Evolutionary conservation across 2,113 vertebrate genomes (phyloP).

Genomic region (Acanthisitta chloris): DNA sequence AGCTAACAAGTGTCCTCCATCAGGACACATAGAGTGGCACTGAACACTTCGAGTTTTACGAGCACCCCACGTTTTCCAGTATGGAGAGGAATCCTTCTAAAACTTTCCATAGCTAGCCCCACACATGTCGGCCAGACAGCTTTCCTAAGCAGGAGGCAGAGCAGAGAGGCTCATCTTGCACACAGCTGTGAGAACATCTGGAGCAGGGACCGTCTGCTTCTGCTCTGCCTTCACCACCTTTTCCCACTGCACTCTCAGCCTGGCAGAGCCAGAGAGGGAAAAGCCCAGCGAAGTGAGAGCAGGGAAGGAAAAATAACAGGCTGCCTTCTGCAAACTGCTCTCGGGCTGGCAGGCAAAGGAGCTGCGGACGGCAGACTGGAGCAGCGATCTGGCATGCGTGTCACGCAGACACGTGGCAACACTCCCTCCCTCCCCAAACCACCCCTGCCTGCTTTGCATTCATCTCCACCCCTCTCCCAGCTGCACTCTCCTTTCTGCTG

Average conservation of each 20-base stretch:
- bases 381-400: neutral
- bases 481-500: neutral
- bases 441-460: constrained; percentile 1
- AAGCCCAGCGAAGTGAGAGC: neutral
- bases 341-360: neutral
- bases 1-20: neutral
- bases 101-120: neutral
- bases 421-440: neutral
- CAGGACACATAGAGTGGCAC: neutral
- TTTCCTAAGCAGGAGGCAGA: neutral
- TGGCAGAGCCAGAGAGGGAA: neutral
- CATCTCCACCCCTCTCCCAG: neutral
- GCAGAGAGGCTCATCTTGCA: neutral
- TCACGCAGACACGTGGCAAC: neutral
- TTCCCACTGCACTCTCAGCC: neutral
- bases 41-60: neutral
- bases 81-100: neutral
- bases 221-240: neutral
- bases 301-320: neutral
- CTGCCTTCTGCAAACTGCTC: neutral
- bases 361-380: neutral
- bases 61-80: neutral
- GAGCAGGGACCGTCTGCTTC: rapidly evolving
- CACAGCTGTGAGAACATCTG: neutral
- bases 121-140: rapidly evolving